phyloP scores from a whole-genome alignment of 1,140 invertebrate genomes.

The Melanaphis sacchari region DNA sequence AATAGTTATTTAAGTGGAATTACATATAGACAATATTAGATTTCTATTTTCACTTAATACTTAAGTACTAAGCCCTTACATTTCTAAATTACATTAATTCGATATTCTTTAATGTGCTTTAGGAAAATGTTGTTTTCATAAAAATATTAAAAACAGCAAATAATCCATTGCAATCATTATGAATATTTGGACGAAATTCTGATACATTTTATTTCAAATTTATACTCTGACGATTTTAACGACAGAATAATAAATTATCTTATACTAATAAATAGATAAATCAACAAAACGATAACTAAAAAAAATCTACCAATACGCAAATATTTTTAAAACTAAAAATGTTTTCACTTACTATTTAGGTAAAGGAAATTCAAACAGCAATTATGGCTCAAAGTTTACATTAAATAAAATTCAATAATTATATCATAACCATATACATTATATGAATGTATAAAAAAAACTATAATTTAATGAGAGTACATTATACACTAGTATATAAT shows the following conservation, averaged over 20 bases:
- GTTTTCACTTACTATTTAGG: background rate
- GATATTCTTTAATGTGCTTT: background rate
- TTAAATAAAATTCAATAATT: background rate
- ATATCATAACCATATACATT: background rate
- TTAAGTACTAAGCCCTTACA: background rate
- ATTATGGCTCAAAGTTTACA: background rate
- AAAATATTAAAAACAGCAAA: constrained; percentile 4
- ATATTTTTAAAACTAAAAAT: background rate
- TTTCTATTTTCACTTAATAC: background rate
- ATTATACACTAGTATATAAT: background rate
- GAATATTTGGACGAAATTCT: constrained; percentile 28
- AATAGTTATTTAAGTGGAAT: background rate
- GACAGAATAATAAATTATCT: background rate
- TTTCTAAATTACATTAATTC: constrained; percentile 2
- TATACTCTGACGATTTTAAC: background rate
- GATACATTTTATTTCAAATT: constrained; percentile 6
- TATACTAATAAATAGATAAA: background rate
- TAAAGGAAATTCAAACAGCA: background rate
- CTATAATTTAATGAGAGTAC: background rate
- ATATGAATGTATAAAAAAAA: background rate
- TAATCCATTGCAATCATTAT: background rate
- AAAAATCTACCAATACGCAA: background rate
- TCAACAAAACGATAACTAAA: background rate
- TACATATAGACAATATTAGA: background rate
- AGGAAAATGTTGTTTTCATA: background rate